Evolutionary conservation across 2,113 vertebrate species (phyloP), one percentile per base, ranked within the genome.

Genomic region (Tamias sibiricus): DNA sequence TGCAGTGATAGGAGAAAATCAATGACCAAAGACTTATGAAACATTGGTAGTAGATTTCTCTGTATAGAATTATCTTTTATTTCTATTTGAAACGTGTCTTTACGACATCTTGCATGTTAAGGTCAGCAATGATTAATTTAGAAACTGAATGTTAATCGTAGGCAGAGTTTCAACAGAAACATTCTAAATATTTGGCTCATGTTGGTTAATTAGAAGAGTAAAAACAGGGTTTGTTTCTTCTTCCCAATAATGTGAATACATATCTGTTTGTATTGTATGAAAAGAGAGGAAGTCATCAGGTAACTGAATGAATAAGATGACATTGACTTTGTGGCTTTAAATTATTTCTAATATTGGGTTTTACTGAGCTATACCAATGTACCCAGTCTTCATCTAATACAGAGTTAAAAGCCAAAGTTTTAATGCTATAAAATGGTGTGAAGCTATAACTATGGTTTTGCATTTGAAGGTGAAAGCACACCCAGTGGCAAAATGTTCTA

Each of bases 141-240:
- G 52, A 95, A 95, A 94, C 35, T 76, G 71, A 95, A 49, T 97
- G 81, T 92, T 96, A 96, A 95, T 94, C 92, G 54, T 90, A 97
- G 49, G 80, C 71, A 96, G 17, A 86, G 44, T 95, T 96, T 97
- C 72, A 92, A 35, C 84, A 87, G 95, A 90, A 96, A 96, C 5
- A 42, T 81, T 96, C 88, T 82, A 88, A 90, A 86, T 35, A 86
- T 85, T 95, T 95, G 83, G 17, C 30, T 92, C 72, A 83, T 89
- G 68, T 47, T 96, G 62, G 10, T 64, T 96, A 98, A 96, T 90
- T 97, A 91, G 62, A 90, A 94, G 57, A 49, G 68, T 28, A 87
- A 94, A 95, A 93, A 74, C 1, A 91, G 40, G 64, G 28, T 92
- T 8, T 64, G 8, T 49, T 74, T 59, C 24, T 97, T 94, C 47